Evolutionary conservation across 35 echinoderm and acorn worm species (phyloP).

Genomic region (Patiria miniata): DNA sequence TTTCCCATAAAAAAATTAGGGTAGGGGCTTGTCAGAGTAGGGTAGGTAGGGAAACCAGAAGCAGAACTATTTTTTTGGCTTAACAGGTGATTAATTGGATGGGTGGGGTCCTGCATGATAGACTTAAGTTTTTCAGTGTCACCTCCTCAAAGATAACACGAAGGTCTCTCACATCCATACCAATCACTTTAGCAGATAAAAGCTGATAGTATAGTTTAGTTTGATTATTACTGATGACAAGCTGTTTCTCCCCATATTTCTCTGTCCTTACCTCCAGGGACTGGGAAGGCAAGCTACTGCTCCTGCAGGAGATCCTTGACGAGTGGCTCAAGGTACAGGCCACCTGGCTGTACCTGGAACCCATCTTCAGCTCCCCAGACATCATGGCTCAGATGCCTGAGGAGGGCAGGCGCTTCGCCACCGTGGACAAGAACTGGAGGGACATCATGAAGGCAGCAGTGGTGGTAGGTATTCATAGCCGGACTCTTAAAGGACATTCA

Average conservation of each 20-base stretch:
- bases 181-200: too few relatives aligned
- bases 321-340: slow-evolving; percentile 99
- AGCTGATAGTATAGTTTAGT: too few relatives aligned
- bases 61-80: too few relatives aligned
- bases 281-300: slow-evolving; percentile 93
- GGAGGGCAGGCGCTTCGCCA: slow-evolving; percentile 90
- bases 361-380: slow-evolving; percentile 99
- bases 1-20: too few relatives aligned
- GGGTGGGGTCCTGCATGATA: too few relatives aligned
- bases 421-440: slow-evolving; percentile 99
- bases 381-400: slow-evolving; percentile 99
- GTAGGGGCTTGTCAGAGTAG: too few relatives aligned
- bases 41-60: too few relatives aligned
- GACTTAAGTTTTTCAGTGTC: too few relatives aligned
- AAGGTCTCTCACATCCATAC: too few relatives aligned
- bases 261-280: slow-evolving; percentile 38
- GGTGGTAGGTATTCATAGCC: slow-evolving; percentile 66
- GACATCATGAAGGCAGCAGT: slow-evolving; percentile 98
- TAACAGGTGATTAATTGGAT: too few relatives aligned
- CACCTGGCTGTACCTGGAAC: slow-evolving; percentile 98
- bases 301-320: slow-evolving; percentile 96
- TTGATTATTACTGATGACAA: too few relatives aligned
- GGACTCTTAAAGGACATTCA: background rate
- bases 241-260: background rate
- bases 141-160: too few relatives aligned